Conservation (phyloP, 2,797 vertebrate species). For the Pantherophis alleghaniensis region DNA sequence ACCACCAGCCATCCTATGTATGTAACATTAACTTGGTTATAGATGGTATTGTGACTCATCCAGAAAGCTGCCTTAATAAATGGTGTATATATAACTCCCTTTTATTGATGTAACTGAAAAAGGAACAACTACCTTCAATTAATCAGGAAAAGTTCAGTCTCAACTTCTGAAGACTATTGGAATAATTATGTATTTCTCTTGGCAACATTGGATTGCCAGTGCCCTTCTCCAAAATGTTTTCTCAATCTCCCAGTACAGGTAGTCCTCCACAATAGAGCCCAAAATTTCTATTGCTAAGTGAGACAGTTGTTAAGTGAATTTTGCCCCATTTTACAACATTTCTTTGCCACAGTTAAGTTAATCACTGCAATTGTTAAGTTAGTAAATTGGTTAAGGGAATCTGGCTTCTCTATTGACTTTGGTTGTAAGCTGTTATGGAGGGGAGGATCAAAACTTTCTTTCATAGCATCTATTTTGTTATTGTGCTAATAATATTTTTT, state of each 20-base stretch:
- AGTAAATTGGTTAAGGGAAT: not conserved
- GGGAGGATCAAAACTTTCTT: not conserved
- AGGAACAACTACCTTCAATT: not conserved
- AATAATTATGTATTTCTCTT: not conserved
- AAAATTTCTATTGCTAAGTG: not conserved
- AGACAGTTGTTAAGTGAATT: not conserved
- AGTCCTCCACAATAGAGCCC: not conserved
- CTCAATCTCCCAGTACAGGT: not conserved
- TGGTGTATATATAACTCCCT: not conserved
- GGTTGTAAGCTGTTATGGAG: not conserved
- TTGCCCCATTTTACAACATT: not conserved
- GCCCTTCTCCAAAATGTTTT: not conserved
- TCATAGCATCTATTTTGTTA: not conserved
- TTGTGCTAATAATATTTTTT: not conserved
- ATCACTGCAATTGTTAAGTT: not conserved
- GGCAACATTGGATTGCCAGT: not conserved
- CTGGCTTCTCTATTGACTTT: not conserved
- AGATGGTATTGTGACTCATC: constrained; percentile 15
- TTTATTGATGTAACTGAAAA: not conserved
- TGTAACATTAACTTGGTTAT: constrained; percentile 2
- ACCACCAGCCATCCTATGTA: not conserved
- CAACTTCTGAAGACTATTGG: not conserved
- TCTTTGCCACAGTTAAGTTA: not conserved
- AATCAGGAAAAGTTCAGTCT: not conserved
- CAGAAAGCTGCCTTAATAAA: not conserved